A percentile compares a stretch with the other conserved stretches of the same genome.
These are phyloP conservation scores for Nephotettix cincticeps DNA, from an alignment of 1,140 invertebrate genomes.

Conservation along the genomic window DNA sequence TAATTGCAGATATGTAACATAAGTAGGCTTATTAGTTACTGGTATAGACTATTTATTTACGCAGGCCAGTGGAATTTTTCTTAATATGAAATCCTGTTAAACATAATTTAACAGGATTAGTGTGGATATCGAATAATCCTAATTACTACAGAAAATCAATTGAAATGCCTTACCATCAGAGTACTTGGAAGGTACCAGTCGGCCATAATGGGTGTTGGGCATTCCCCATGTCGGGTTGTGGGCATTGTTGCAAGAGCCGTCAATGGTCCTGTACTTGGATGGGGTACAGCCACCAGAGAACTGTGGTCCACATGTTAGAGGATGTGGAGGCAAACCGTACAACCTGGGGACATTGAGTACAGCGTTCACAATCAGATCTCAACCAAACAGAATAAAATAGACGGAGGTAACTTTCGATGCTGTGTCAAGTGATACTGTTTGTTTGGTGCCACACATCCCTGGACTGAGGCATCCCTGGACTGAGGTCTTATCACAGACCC, in stretches of 20 bases:
- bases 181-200: constrained; percentile 79
- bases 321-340: constrained; percentile 20
- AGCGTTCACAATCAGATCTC: no score
- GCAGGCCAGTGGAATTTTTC: background rate
- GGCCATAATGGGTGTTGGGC: constrained; percentile 69
- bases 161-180: constrained; percentile 64
- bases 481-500: background rate
- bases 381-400: no score
- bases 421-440: no score
- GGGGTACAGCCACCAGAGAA: constrained; percentile 52
- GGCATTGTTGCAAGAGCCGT: constrained; percentile 86
- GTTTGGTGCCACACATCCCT: no score
- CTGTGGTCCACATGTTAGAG: constrained; percentile 44
- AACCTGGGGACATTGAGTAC: constrained; percentile 1
- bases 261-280: constrained; percentile 67
- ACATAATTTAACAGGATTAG: background rate
- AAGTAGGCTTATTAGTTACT: background rate
- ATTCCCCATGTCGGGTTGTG: constrained; percentile 68
- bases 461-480: background rate
- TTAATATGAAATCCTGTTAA: background rate
- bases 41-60: background rate
- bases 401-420: no score
- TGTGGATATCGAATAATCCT: background rate
- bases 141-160: background rate
- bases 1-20: background rate